Evolutionary conservation across 1,140 invertebrate genomes (phyloP), one percentile per base, ranked within the genome.

Genomic region (Neuroterus valhalla): DNA sequence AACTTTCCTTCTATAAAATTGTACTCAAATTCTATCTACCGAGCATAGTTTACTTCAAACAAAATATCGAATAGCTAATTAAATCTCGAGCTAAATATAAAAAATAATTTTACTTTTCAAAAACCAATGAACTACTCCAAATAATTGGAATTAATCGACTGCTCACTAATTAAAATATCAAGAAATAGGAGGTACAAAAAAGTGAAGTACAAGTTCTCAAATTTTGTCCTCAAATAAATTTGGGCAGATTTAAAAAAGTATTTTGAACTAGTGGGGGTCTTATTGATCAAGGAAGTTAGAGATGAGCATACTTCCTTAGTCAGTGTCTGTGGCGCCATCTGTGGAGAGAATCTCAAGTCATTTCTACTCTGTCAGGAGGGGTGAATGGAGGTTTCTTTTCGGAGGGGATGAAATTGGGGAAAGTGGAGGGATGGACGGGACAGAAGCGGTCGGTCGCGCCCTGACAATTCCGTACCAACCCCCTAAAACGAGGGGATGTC

Each of bases 281-380:
- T 87, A 87, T 87, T 84, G 85, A 87, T 87, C 68, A 42, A 50
- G 67, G 68, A 66, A 62, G 26, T 15, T 23, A 62, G 31, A 14
- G 55, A 23, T 62, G 23, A 62, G n/a, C n/a, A 21, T 23, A 31
- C 14, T 31, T 14, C 14, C 2, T n/a, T 26, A 62, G 11, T 62
- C 11, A 71, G 79, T 72, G 79, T 75, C 67, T 23, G 83, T 89
- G 85, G 82, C 86, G 87, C 87, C 88, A 90, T 89, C 89, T 86
- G 84, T 87, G 68, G 81, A 70, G 68, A 66, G 52, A 75, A 44
- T 46, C 73, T 12, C 19, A 45, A 89, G 76, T 82, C 66, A 79
- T 79, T 83, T 77, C 84, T 85, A 73, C 68, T 77, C 68, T n/a
- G 44, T 38, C 62, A 66, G 11, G 55, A 6, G n/a, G 55, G 15